Percentiles rank a stretch among this genome's conserved stretches.
phyloP scores from a whole-genome alignment of 2,113 vertebrate genomes.

The Peucedramus taeniatus region DNA sequence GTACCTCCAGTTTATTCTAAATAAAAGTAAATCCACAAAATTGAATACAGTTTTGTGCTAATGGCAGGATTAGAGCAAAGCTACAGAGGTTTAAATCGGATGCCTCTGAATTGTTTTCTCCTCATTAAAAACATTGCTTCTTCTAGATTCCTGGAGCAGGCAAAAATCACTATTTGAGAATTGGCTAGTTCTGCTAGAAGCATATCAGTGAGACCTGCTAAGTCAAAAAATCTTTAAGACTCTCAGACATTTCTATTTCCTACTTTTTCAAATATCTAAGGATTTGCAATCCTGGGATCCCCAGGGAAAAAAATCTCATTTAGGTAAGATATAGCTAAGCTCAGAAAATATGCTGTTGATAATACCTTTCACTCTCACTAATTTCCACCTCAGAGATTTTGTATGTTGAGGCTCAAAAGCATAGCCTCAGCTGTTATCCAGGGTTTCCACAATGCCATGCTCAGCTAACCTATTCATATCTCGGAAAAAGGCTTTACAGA shows the following conservation, averaged over 20 bases:
- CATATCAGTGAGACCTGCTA: background rate
- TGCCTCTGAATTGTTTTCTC: background rate
- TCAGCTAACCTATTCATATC: background rate
- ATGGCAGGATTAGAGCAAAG: background rate
- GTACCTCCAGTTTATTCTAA: background rate
- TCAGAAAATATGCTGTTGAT: constrained; percentile 22
- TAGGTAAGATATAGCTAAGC: background rate
- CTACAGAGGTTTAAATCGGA: background rate
- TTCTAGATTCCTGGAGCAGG: background rate
- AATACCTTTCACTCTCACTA: constrained; percentile 28
- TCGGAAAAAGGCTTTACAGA: background rate
- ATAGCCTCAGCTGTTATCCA: background rate
- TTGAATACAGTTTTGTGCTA: background rate
- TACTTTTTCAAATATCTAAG: background rate
- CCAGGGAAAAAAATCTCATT: constrained; percentile 14
- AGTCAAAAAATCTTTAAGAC: background rate
- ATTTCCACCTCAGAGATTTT: constrained; percentile 54
- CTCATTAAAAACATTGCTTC: background rate
- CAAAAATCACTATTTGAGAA: background rate
- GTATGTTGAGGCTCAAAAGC: background rate
- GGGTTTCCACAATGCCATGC: background rate
- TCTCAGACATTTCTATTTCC: background rate
- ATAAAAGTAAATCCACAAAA: background rate
- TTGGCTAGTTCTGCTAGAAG: background rate
- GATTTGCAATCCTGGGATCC: constrained; percentile 12